A percentile compares a stretch with the other conserved stretches of the same genome.
phyloP scores from a whole-genome alignment of 2,888 invertebrate species.

The Oscheius sp. region DNA sequence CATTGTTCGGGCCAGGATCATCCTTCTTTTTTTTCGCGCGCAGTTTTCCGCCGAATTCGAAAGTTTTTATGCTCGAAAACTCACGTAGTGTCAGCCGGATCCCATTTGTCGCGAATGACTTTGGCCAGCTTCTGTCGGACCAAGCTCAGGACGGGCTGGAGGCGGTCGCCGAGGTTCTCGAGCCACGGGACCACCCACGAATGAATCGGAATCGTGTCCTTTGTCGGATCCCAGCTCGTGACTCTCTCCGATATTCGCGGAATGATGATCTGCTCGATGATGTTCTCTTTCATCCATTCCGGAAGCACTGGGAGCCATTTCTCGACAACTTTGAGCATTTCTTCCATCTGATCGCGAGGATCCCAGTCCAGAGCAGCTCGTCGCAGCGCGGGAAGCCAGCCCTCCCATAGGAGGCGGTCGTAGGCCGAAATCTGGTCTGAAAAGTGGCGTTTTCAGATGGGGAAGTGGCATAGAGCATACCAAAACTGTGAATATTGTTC shows the following conservation, averaged over 20 bases:
- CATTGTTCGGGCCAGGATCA: too few species aligned
- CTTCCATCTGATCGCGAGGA: conserved; percentile 79
- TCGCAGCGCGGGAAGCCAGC: conserved; percentile 85
- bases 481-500: conserved; percentile 21
- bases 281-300: conserved; percentile 85
- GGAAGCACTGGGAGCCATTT: conserved; percentile 86
- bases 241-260: conserved; percentile 64
- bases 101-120: conserved; percentile 73
- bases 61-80: conserved; percentile 5
- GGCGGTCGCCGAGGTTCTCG: conserved; percentile 81
- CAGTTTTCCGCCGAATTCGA: background rate
- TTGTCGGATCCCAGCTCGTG: conserved; percentile 86
- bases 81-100: conserved; percentile 84
- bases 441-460: background rate
- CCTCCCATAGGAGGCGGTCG: conserved; percentile 88
- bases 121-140: conserved; percentile 81
- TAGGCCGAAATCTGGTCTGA: conserved; percentile 79
- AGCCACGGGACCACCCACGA: conserved; percentile 98
- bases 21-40: too few species aligned
- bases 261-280: conserved; percentile 80
- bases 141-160: conserved; percentile 84
- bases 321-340: conserved; percentile 84
- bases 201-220: conserved; percentile 93
- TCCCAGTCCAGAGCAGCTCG: conserved; percentile 80
- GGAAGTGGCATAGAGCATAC: background rate